Conservation (phyloP, 2,113 vertebrate genomes). For the Tachycineta bicolor region DNA sequence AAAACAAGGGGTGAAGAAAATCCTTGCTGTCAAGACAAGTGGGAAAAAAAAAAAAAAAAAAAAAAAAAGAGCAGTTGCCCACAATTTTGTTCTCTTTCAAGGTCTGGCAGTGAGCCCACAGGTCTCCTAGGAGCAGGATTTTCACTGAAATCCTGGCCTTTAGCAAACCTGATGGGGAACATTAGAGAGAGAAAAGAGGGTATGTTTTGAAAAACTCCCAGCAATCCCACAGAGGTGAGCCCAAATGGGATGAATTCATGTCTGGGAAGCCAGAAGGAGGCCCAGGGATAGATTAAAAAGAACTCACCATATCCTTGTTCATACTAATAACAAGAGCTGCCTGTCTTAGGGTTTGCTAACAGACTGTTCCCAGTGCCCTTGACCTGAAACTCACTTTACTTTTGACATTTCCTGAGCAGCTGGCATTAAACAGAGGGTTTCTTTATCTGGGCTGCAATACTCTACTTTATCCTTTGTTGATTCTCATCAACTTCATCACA, state of each 20-base stretch:
- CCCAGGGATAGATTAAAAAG: constrained; percentile 39
- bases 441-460: constrained; percentile 36
- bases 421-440: constrained; percentile 68
- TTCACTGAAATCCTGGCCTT: constrained; percentile 21
- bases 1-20: neutral
- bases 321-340: constrained; percentile 51
- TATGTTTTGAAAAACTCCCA: constrained; percentile 10
- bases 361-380: constrained; percentile 59
- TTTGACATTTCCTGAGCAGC: constrained; percentile 65
- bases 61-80: neutral
- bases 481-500: constrained; percentile 62
- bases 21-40: neutral
- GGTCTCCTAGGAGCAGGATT: constrained; percentile 20
- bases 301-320: constrained; percentile 41
- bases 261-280: neutral
- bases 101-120: neutral
- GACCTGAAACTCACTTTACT: constrained; percentile 63
- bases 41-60: no score
- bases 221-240: constrained; percentile 16
- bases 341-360: constrained; percentile 47
- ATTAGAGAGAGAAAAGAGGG: neutral
- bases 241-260: neutral
- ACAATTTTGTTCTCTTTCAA: neutral
- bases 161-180: neutral
- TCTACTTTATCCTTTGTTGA: constrained; percentile 63